Evolutionary conservation across 2,888 invertebrate species (phyloP).

Genomic region (Drosophila anomalata): DNA sequence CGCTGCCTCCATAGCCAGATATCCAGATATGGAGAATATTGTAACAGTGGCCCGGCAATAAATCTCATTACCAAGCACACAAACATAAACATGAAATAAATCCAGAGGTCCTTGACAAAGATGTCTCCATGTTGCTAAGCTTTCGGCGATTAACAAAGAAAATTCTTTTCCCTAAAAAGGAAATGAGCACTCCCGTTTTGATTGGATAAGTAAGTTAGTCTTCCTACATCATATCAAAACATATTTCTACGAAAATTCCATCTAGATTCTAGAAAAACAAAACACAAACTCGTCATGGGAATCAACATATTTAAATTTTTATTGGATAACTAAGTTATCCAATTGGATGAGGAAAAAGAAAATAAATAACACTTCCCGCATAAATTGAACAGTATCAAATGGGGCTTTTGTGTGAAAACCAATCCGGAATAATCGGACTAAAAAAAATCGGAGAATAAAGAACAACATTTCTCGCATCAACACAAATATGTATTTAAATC

Average conservation of each 20-base stretch:
- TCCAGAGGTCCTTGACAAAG: conserved; percentile 1
- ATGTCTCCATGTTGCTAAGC: conserved; percentile 26
- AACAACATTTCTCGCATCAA: conserved; percentile 16
- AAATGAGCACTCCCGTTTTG: conserved; percentile 13
- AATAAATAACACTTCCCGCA: conserved; percentile 1
- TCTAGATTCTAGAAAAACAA: neutral
- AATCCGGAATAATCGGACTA: conserved; percentile 7
- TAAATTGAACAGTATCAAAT: conserved; percentile 15
- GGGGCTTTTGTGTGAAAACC: conserved; percentile 5
- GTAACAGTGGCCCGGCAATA: conserved; percentile 63
- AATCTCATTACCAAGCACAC: conserved; percentile 67
- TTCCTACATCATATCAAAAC: neutral
- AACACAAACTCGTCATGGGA: neutral
- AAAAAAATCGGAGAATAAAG: neutral
- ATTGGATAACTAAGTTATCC: conserved; percentile 8
- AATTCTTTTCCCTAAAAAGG: neutral
- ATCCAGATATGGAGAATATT: conserved; percentile 46
- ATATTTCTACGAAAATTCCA: neutral
- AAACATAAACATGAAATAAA: conserved; percentile 9
- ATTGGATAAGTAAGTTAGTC: conserved; percentile 31
- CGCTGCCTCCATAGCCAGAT: conserved; percentile 36
- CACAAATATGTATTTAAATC: conserved; percentile 31
- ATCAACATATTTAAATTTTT: conserved; percentile 6
- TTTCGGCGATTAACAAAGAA: conserved; percentile 25
- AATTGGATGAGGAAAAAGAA: neutral